phyloP scores from a whole-genome alignment of 2,113 vertebrate species.

The Dipodomys spectabilis region DNA sequence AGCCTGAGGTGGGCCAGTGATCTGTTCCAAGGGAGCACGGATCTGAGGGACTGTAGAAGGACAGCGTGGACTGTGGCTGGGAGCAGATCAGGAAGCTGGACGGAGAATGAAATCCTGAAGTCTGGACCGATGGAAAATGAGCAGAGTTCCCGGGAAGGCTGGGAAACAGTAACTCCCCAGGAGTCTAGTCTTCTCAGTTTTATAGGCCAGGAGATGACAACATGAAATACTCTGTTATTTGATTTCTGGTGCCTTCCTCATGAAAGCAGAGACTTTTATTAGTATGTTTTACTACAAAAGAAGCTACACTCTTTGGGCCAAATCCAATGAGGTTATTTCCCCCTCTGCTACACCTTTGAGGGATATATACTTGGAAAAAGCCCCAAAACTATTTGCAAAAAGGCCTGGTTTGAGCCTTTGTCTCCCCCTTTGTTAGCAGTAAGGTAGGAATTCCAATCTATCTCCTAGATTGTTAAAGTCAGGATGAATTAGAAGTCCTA shows the following conservation, averaged over 20 bases:
- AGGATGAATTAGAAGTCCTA: neutral
- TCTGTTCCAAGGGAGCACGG: neutral
- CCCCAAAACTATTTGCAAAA: neutral
- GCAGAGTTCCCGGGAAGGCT: neutral
- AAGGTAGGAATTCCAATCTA: neutral
- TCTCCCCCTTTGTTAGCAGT: neutral
- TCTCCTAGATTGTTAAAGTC: neutral
- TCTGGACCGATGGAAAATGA: conserved; percentile 27
- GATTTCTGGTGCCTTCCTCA: neutral
- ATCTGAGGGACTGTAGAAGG: neutral
- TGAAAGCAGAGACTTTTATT: conserved; percentile 60
- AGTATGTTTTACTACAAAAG: conserved; percentile 48
- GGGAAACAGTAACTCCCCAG: neutral
- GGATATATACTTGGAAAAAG: neutral
- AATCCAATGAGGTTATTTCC: neutral
- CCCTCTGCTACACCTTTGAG: neutral
- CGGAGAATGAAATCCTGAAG: neutral
- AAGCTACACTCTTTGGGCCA: conserved; percentile 57
- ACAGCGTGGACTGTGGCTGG: neutral
- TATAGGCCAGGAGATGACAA: conserved; percentile 70
- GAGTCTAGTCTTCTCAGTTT: conserved; percentile 55
- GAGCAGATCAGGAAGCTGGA: neutral
- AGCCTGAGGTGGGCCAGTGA: neutral
- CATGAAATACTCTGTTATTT: conserved; percentile 52
- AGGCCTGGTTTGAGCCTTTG: conserved; percentile 21